phyloP scores from a whole-genome alignment of 2,113 vertebrate species.

The Nyctereutes procyonoides region DNA sequence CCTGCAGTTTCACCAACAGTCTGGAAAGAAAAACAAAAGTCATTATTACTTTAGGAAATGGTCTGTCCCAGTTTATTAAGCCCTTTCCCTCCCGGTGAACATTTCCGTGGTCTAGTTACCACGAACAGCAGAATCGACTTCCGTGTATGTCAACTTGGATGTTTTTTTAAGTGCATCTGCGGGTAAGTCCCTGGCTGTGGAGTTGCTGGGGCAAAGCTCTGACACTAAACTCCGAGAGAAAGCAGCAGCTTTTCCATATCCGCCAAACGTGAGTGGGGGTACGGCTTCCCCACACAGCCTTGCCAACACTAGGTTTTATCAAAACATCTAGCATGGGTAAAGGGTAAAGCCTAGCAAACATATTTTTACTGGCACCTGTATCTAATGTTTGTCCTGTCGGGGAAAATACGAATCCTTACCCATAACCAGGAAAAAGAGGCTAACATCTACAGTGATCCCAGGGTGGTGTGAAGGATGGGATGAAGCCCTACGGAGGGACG shows the following conservation, averaged over 20 bases:
- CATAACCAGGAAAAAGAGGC: neutral
- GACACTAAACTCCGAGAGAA: neutral
- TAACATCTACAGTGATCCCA: neutral
- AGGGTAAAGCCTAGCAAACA: neutral
- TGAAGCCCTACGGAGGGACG: rapidly evolving
- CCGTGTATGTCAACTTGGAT: neutral
- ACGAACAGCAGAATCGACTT: neutral
- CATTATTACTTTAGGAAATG: conserved; percentile 18
- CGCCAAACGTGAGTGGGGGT: neutral
- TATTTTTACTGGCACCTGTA: neutral
- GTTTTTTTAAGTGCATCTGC: neutral
- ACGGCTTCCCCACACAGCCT: neutral
- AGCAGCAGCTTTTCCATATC: neutral
- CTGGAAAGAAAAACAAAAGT: conserved; percentile 84
- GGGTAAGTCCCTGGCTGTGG: neutral
- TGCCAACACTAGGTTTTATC: neutral
- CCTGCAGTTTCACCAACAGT: conserved; percentile 95
- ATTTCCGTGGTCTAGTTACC: neutral
- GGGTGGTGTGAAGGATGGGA: neutral
- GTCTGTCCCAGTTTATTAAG: neutral
- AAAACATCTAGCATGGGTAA: neutral
- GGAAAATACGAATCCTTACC: neutral
- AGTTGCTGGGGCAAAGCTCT: neutral
- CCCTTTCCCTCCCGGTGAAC: neutral
- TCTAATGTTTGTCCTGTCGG: neutral